A percentile compares a stretch with the other conserved stretches of the same genome.
Evolutionary conservation across 2,113 vertebrate genomes (phyloP).

Genomic region (Neomonachus schauinslandi): DNA sequence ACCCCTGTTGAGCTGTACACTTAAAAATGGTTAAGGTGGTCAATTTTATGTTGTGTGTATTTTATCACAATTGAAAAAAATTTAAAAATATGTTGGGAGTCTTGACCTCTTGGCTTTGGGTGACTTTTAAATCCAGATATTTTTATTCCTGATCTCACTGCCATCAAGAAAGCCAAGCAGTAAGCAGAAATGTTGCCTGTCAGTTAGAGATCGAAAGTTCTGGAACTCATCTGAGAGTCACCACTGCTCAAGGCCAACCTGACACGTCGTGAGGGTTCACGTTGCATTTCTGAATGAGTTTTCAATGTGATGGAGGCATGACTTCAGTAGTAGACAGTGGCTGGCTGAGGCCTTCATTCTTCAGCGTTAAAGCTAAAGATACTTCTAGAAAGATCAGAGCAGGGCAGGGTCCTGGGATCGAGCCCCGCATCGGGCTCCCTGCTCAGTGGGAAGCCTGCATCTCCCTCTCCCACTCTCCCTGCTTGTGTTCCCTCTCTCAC

Average conservation of each 20-base stretch:
- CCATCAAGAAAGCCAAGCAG: neutral
- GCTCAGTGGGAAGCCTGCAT: too few species aligned
- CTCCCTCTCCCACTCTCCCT: too few species aligned
- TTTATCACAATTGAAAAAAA: neutral
- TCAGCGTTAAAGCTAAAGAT: neutral
- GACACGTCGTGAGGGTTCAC: neutral
- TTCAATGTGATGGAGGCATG: neutral
- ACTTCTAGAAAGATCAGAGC: neutral
- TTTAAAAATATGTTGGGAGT: neutral
- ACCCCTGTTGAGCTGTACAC: neutral
- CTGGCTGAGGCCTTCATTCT: rapidly evolving
- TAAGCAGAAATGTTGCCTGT: neutral
- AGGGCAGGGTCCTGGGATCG: neutral
- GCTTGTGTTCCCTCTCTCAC: too few species aligned
- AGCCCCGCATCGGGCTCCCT: too few species aligned
- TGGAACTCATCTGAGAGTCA: neutral
- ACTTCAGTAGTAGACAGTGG: neutral
- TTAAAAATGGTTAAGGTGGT: neutral
- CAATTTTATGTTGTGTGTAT: neutral
- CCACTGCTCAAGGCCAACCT: neutral
- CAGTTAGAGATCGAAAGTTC: neutral
- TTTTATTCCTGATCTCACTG: neutral
- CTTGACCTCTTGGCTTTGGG: neutral
- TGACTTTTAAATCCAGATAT: neutral
- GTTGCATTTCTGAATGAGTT: neutral